Percentiles rank a stretch among this genome's conserved stretches.
Conservation (phyloP, 1,140 invertebrate genomes). For the Ips nitidus region DNA sequence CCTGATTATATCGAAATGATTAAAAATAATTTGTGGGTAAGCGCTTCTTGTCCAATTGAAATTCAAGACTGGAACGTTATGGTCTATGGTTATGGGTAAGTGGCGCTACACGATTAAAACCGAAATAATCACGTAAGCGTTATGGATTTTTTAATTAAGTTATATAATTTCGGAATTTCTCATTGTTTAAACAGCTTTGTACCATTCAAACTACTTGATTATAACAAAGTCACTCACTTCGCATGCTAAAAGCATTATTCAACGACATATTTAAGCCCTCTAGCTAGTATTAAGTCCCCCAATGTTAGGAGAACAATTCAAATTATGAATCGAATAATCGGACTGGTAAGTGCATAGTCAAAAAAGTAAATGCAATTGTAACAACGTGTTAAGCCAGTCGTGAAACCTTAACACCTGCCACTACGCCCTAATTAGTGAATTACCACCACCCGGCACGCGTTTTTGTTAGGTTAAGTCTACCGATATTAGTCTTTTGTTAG, state of each 20-base stretch:
- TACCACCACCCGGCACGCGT: conserved; percentile 32
- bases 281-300: conserved; percentile 3
- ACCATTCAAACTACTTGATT: too few relatives aligned
- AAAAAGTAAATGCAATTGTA: conserved; percentile 36
- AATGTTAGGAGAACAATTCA: conserved; percentile 15
- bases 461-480: not conserved
- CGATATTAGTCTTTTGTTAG: too few relatives aligned
- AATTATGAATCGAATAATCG: conserved; percentile 14
- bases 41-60: not conserved
- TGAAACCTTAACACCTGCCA: conserved; percentile 40
- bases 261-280: conserved; percentile 22
- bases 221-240: too few relatives aligned
- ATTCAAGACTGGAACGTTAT: conserved; percentile 1
- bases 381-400: conserved; percentile 38
- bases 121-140: too few relatives aligned
- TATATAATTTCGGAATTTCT: too few relatives aligned
- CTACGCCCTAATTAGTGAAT: conserved; percentile 39
- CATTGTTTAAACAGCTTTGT: too few relatives aligned
- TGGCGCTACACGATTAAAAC: not conserved
- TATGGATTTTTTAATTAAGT: too few relatives aligned
- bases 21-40: conserved; percentile 6
- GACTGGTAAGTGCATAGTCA: conserved; percentile 25
- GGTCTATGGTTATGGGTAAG: conserved; percentile 3
- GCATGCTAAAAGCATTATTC: not conserved
- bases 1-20: conserved; percentile 7